These are phyloP conservation scores for Drosophila ficusphila DNA, from an alignment of 1,140 invertebrate species.

Conservation along the genomic window DNA sequence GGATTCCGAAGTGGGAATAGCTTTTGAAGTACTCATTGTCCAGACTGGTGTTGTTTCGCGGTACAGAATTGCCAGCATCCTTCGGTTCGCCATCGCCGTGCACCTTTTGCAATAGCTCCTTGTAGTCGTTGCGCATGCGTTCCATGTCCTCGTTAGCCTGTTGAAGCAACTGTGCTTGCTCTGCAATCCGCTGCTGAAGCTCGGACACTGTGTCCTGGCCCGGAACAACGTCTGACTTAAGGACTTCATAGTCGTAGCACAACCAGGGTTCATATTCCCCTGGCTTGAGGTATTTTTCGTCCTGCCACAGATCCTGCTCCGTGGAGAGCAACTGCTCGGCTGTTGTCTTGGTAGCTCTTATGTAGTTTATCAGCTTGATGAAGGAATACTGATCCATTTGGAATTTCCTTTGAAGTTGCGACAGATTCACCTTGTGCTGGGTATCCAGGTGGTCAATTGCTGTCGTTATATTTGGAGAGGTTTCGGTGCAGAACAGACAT, in stretches of 20 bases:
- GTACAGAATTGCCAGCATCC: constrained; percentile 36
- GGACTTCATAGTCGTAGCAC: constrained; percentile 87
- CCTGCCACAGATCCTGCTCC: constrained; percentile 87
- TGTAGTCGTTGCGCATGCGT: constrained; percentile 87
- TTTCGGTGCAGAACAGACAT: constrained; percentile 86
- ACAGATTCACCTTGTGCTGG: constrained; percentile 90
- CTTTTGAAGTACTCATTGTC: constrained; percentile 96
- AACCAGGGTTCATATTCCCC: constrained; percentile 92
- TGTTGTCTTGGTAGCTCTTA: constrained; percentile 88
- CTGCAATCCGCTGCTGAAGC: constrained; percentile 38
- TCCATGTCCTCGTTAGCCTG: constrained; percentile 87
- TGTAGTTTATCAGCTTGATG: constrained; percentile 94
- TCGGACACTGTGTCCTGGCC: constrained; percentile 9
- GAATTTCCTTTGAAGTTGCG: constrained; percentile 88
- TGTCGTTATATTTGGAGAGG: constrained; percentile 85
- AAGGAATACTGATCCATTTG: constrained; percentile 93
- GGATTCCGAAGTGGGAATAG: constrained; percentile 99
- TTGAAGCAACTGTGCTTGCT: constrained; percentile 84
- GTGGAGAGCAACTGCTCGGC: constrained; percentile 86
- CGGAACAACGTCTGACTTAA: constrained; percentile 8
- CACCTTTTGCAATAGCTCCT: constrained; percentile 83
- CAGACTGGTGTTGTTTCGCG: constrained; percentile 82
- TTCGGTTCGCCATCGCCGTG: constrained; percentile 58
- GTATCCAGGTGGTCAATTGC: constrained; percentile 86
- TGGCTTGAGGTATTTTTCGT: constrained; percentile 91